Percentiles rank a stretch among this genome's conserved stretches.
Evolutionary conservation across 2,113 vertebrate species (phyloP).

Genomic region (Gopherus evgoodei): DNA sequence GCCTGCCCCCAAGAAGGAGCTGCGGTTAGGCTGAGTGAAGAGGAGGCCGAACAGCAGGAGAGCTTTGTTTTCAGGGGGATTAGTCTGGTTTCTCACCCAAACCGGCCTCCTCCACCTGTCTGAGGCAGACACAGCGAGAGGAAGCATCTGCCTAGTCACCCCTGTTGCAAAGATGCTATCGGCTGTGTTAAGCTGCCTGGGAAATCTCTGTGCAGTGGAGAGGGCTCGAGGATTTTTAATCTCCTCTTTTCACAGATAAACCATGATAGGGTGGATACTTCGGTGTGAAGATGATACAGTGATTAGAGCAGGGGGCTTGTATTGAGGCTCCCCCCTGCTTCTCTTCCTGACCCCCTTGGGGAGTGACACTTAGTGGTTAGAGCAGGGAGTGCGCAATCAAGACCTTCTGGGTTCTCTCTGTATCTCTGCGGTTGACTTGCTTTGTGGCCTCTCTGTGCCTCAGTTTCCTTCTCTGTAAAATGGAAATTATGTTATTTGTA

Average conservation of each 20-base stretch:
- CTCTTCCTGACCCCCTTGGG: background rate
- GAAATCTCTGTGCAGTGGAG: background rate
- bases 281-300: background rate
- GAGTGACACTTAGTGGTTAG: background rate
- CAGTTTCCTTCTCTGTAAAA: background rate
- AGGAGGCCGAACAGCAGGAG: rapidly evolving
- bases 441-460: background rate
- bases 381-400: background rate
- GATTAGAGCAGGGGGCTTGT: background rate
- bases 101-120: background rate
- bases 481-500: background rate
- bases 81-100: rapidly evolving
- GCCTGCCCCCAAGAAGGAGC: background rate
- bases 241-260: background rate
- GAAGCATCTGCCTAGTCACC: rapidly evolving
- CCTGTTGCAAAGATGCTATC: background rate
- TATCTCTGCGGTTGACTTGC: background rate
- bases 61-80: background rate
- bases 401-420: background rate
- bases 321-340: background rate
- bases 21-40: rapidly evolving
- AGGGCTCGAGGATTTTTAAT: background rate
- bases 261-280: background rate
- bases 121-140: background rate
- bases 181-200: background rate